A percentile compares a stretch with the other conserved stretches of the same genome.
Conservation (phyloP, 2,113 vertebrate species). For the Noctilio leporinus region DNA sequence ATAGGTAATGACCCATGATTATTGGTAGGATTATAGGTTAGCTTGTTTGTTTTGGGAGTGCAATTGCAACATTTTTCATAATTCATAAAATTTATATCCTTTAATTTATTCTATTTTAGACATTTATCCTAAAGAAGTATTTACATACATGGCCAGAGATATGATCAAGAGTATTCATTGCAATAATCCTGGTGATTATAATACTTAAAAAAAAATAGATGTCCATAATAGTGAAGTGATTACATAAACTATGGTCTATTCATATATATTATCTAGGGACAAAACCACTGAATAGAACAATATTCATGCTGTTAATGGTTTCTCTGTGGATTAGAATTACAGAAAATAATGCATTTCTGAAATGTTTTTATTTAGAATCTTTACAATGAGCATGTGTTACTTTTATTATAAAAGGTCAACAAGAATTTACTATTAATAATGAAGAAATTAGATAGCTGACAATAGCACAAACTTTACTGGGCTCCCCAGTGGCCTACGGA, state of each 20-base stretch:
- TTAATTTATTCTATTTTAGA: background rate
- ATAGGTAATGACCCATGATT: background rate
- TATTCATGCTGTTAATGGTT: background rate
- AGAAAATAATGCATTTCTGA: background rate
- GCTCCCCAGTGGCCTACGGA: background rate
- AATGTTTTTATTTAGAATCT: background rate
- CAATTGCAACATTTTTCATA: background rate
- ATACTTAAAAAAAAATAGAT: background rate
- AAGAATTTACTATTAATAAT: background rate
- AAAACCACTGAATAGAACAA: background rate
- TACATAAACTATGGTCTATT: background rate
- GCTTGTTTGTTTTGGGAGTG: background rate
- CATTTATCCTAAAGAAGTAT: background rate
- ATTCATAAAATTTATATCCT: background rate
- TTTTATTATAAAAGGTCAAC: background rate
- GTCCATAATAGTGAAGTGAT: background rate
- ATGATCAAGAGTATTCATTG: background rate
- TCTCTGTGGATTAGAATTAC: background rate
- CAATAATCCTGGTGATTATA: background rate
- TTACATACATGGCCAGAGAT: background rate
- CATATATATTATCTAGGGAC: background rate
- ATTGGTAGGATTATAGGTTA: background rate
- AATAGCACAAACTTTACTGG: background rate
- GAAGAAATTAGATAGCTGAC: background rate
- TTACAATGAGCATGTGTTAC: background rate